These are phyloP conservation scores for Molorchus minor DNA, from an alignment of 2,888 invertebrate species.

Conservation along the genomic window DNA sequence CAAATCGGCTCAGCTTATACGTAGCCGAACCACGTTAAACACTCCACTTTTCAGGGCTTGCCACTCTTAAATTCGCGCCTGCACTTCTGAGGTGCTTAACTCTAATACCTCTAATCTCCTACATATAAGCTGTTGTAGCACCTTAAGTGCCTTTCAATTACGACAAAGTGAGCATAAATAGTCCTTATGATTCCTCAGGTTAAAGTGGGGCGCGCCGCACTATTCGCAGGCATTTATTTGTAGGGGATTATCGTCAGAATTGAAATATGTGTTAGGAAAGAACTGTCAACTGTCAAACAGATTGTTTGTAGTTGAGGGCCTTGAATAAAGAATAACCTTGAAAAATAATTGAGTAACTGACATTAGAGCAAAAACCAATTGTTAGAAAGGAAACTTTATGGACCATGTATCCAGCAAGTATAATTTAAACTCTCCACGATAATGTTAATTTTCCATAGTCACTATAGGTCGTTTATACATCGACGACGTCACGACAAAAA, in stretches of 20 bases:
- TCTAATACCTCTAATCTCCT: conserved; percentile 58
- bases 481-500: too few species aligned
- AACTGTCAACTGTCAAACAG: conserved; percentile 10
- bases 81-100: conserved; percentile 56
- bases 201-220: conserved; percentile 14
- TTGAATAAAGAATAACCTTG: too few species aligned
- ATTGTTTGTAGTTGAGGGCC: conserved; percentile 1
- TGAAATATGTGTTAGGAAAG: conserved; percentile 23
- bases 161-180: conserved; percentile 47
- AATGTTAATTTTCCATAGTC: too few species aligned
- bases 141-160: conserved; percentile 61
- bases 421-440: too few species aligned
- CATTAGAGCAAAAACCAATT: too few species aligned
- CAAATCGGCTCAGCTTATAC: conserved; percentile 15
- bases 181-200: conserved; percentile 31
- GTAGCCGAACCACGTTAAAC: conserved; percentile 12
- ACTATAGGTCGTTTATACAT: too few species aligned
- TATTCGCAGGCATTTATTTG: conserved; percentile 58
- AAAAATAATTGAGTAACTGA: too few species aligned
- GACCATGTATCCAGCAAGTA: too few species aligned
- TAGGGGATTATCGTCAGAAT: conserved; percentile 51
- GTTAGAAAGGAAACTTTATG: too few species aligned
- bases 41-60: conserved; percentile 28
- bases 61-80: conserved; percentile 49
- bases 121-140: conserved; percentile 57